Evolutionary conservation across 2,113 vertebrate genomes (phyloP).

Genomic region (Ptychochromis oligacanthus): DNA sequence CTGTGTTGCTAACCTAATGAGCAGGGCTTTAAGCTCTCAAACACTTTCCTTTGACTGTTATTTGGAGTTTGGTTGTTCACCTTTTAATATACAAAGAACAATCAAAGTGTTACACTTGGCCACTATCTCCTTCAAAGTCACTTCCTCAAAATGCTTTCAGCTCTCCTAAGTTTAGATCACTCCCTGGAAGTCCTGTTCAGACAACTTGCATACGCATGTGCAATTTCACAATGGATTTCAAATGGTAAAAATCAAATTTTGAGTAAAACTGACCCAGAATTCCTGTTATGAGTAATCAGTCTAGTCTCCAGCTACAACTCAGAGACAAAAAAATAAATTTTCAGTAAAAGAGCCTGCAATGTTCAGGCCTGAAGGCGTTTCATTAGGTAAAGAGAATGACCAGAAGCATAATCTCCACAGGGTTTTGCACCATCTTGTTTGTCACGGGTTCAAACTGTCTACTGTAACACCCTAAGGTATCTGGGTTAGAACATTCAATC

Average conservation of each 20-base stretch:
- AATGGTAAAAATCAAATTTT: background rate
- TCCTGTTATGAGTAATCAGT: background rate
- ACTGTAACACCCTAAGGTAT: background rate
- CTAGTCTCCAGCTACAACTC: background rate
- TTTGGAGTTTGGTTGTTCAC: background rate
- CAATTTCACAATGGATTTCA: background rate
- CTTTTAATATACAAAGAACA: background rate
- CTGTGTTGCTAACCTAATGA: background rate
- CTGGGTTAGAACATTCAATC: background rate
- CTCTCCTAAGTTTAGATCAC: background rate
- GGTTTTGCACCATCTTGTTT: too few species aligned
- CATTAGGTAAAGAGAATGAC: accelerated
- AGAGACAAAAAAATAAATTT: background rate
- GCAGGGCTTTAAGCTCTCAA: background rate
- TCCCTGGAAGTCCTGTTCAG: background rate
- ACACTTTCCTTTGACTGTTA: background rate
- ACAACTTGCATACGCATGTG: background rate
- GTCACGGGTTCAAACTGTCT: background rate
- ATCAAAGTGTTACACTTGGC: accelerated
- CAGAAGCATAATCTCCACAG: background rate
- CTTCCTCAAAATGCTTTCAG: accelerated
- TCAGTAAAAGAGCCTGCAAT: background rate
- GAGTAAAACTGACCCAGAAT: background rate
- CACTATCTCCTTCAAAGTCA: background rate
- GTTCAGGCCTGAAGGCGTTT: background rate